These are phyloP conservation scores for Heterodera filipjevi DNA, from an alignment of 2,888 invertebrate genomes.

Conservation along the genomic window DNA sequence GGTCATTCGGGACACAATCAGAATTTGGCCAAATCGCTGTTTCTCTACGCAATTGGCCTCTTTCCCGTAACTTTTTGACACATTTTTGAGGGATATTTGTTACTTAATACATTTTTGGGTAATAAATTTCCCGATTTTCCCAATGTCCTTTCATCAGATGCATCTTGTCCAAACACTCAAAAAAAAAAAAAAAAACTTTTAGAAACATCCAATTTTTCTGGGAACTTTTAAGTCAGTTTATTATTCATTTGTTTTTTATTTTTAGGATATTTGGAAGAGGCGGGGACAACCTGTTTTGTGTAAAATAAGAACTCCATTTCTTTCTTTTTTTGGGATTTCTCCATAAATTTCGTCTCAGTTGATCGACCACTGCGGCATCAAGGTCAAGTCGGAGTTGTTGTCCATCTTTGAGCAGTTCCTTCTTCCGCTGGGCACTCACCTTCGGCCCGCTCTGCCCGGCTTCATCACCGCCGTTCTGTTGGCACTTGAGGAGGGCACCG, in stretches of 20 bases:
- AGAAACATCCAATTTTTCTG: too few species aligned
- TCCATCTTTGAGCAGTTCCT: slow-evolving; percentile 85
- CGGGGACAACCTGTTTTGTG: too few species aligned
- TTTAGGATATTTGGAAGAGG: too few species aligned
- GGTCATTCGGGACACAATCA: slow-evolving; percentile 73
- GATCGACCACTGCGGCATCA: slow-evolving; percentile 83
- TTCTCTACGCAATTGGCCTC: slow-evolving; percentile 72
- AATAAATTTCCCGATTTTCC: too few species aligned
- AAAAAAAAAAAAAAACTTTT: too few species aligned
- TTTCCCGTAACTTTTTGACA: slow-evolving; percentile 74
- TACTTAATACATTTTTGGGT: background rate
- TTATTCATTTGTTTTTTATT: too few species aligned
- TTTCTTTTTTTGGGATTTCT: slow-evolving; percentile 34
- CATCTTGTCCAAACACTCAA: too few species aligned
- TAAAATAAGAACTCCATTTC: too few species aligned
- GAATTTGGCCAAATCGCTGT: slow-evolving; percentile 54
- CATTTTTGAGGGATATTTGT: background rate
- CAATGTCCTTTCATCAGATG: too few species aligned
- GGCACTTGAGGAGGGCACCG: slow-evolving; percentile 70
- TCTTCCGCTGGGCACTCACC: slow-evolving; percentile 78
- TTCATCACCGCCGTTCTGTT: slow-evolving; percentile 84
- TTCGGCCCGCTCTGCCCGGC: slow-evolving; percentile 82
- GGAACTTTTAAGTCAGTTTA: too few species aligned
- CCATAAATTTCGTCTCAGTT: slow-evolving; percentile 63
- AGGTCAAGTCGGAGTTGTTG: slow-evolving; percentile 80